phyloP scores from a whole-genome alignment of 2,797 vertebrate species.

The Sylvilagus floridanus region DNA sequence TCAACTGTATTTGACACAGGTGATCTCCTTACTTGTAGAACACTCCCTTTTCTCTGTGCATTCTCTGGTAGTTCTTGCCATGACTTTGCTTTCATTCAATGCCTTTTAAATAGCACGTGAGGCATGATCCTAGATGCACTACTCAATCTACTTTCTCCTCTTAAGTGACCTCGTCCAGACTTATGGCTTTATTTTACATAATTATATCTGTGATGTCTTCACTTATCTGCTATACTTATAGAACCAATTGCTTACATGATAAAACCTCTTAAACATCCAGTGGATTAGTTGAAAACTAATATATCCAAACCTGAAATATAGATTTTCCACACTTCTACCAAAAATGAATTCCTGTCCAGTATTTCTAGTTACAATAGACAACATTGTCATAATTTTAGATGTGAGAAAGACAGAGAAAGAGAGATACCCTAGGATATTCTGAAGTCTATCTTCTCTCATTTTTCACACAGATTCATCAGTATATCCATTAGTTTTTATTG shows the following conservation, averaged over 20 bases:
- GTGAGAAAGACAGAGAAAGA: not conserved
- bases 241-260: not conserved
- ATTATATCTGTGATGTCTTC: not conserved
- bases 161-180: not conserved
- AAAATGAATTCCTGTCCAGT: not conserved
- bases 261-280: not conserved
- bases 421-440: not conserved
- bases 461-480: not conserved
- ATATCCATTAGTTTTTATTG: not conserved
- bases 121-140: not conserved
- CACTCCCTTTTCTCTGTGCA: not conserved
- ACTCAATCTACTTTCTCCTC: not conserved
- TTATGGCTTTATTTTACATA: not conserved
- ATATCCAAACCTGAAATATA: conserved; percentile 3
- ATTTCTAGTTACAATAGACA: not conserved
- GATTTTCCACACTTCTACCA: not conserved
- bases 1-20: not conserved
- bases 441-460: not conserved
- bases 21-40: not conserved
- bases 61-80: not conserved
- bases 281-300: not conserved
- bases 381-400: not conserved
- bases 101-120: not conserved
- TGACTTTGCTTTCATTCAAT: not conserved
- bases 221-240: not conserved